Evolutionary conservation across 2,113 vertebrate species (phyloP).

Genomic region (Fregata magnificens): DNA sequence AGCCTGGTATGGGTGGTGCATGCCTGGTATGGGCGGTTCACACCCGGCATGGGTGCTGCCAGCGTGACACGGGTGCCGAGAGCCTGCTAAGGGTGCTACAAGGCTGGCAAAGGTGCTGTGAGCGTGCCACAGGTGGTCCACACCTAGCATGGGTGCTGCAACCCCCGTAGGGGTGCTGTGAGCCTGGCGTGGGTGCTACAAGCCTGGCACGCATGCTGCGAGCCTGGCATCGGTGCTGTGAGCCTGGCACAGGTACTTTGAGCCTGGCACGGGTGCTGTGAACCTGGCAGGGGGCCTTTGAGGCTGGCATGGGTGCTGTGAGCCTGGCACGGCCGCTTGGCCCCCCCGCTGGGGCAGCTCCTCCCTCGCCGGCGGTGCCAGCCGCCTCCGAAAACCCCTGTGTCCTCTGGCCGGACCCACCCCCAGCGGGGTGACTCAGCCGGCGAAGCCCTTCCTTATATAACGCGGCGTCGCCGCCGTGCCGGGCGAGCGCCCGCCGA

Average conservation of each 20-base stretch:
- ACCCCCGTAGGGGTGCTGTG: no score
- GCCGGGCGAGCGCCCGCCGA: neutral
- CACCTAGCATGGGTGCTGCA: neutral
- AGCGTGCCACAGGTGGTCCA: no score
- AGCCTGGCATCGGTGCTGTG: neutral
- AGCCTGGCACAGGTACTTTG: neutral
- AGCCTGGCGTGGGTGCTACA: neutral
- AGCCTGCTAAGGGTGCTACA: no score
- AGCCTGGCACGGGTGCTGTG: neutral
- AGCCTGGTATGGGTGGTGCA: neutral
- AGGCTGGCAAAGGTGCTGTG: no score
- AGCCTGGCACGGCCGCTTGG: neutral
- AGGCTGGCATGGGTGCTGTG: neutral
- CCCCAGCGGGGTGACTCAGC: slow-evolving; percentile 56
- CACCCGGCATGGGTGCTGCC: neutral
- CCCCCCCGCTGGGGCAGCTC: neutral
- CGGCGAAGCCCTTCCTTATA: slow-evolving; percentile 41
- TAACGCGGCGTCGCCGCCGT: neutral
- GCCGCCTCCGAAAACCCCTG: slow-evolving; percentile 11
- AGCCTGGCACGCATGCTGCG: neutral
- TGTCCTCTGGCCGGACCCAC: slow-evolving; percentile 62
- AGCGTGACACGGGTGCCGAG: neutral
- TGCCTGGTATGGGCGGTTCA: fast-evolving
- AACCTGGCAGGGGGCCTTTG: neutral
- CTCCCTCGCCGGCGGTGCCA: slow-evolving; percentile 39